These are phyloP conservation scores for Chaunax sp. DNA, from an alignment of 2,797 vertebrate species.

Conservation along the genomic window DNA sequence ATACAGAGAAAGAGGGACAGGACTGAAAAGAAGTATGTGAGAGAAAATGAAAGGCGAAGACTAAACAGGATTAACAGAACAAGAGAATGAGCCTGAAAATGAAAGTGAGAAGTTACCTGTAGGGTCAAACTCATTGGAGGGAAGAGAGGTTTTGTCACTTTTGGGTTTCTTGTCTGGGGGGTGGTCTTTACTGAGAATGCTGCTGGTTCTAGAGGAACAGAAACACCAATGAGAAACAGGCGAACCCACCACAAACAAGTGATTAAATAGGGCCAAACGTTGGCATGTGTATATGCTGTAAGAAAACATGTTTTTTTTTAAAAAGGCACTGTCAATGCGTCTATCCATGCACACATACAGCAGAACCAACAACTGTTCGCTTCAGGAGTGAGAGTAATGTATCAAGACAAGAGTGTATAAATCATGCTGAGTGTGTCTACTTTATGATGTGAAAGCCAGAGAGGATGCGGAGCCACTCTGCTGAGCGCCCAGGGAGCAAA, in stretches of 20 bases:
- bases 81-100: neutral
- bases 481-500: conserved; percentile 59
- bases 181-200: conserved; percentile 95
- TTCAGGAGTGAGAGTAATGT: conserved; percentile 53
- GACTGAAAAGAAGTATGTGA: conserved; percentile 3
- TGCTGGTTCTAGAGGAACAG: conserved; percentile 87
- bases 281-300: neutral
- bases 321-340: too few relatives aligned
- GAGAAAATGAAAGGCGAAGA: neutral
- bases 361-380: conserved; percentile 53
- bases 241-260: conserved; percentile 3
- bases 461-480: conserved; percentile 70
- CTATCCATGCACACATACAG: too few relatives aligned
- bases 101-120: conserved; percentile 88
- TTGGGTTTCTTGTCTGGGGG: conserved; percentile 98
- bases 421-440: conserved; percentile 68
- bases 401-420: conserved; percentile 61
- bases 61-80: neutral
- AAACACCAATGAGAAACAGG: conserved; percentile 26
- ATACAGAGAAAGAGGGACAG: conserved; percentile 14
- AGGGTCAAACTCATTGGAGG: conserved; percentile 94
- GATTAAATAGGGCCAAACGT: neutral
- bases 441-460: conserved; percentile 66
- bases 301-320: too few relatives aligned
- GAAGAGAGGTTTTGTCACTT: conserved; percentile 89